Base-by-base conservation (phyloP, 1,140 invertebrate genomes). In the Venturia canescens region DNA sequence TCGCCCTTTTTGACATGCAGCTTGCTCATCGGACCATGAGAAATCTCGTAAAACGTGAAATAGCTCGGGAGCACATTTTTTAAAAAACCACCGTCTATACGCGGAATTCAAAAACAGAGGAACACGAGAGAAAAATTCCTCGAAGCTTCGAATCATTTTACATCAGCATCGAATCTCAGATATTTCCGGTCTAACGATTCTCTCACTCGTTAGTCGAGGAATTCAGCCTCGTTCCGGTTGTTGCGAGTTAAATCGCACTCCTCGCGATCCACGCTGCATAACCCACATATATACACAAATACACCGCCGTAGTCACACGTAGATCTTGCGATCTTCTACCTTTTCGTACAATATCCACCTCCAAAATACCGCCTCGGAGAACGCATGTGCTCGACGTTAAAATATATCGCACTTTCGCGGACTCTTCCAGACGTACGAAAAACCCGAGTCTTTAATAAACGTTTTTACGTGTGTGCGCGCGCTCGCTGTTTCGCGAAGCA, bases 101-200 rank as follows among this genome's bases (percentile, higher is more conserved):
- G 13, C 38, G 38, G 11, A 9, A 11, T 44, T 44, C 16, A 72
- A 23, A 50, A 72, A 48, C 4, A 23, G 31, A 2, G 48, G 23
- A 13, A 29, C n/a, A n/a, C 53, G 13, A 21, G 80, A 78, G 78
- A 66, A 57, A 57, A 3, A 57, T 48, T n/a, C 3, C 66, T n/a
- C 3, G 13, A 6, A 57, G 74, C 26, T 63, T 66, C 60, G 60
- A n/a, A 66, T 23, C 11, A n/a, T 15, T 57, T 31, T 23, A 57
- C 34, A 63, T 75, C 74, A 76, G 53, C 53, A 38, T 63, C 50
- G 74, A 57, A 76, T 76, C 74, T 53, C 53, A 34, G 74, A 77
- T 57, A 82, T 82, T 82, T 82, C 80, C 80, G 77, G 76, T 82
- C 76, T 72, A 66, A 60, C 80, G 80, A 82, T 82, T 78, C 67